These are phyloP conservation scores for Hypomecis punctinalis DNA, from an alignment of 2,888 invertebrate species.

Conservation along the genomic window DNA sequence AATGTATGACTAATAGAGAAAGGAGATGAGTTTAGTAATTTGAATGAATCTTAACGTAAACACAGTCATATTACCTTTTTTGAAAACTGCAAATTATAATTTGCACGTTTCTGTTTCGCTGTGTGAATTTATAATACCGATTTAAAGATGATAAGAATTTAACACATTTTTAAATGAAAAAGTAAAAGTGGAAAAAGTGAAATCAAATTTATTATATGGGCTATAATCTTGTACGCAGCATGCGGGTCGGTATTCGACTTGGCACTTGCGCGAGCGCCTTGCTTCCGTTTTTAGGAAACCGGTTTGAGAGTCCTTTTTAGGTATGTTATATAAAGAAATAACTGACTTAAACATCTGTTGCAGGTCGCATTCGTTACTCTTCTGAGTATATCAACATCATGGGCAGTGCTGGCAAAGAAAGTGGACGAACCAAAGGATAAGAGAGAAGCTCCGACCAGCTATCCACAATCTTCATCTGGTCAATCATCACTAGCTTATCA, in stretches of 20 bases:
- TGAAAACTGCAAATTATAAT: conserved; percentile 6
- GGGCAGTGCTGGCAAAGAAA: conserved; percentile 66
- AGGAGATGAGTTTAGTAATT: conserved; percentile 6
- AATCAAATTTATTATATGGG: conserved; percentile 75
- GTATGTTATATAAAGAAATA: conserved; percentile 14
- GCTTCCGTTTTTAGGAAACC: conserved; percentile 62
- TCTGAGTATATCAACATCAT: conserved; percentile 69
- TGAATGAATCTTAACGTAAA: not conserved
- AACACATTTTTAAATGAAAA: conserved; percentile 50
- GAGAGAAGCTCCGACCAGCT: conserved; percentile 69
- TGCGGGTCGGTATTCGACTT: conserved; percentile 72
- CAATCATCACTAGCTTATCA: conserved; percentile 51
- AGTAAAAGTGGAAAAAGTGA: conserved; percentile 82
- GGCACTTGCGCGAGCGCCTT: conserved; percentile 52
- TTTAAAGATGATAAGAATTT: conserved; percentile 28
- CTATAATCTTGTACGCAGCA: conserved; percentile 71
- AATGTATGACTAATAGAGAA: conserved; percentile 13
- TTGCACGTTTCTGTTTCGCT: conserved; percentile 13
- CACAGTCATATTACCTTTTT: conserved; percentile 9
- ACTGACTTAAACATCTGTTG: conserved; percentile 51
- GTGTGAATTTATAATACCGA: not conserved
- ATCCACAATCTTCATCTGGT: conserved; percentile 50
- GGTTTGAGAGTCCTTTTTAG: conserved; percentile 55
- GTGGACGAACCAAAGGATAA: conserved; percentile 74
- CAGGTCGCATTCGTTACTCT: conserved; percentile 74